Evolutionary conservation across 2,797 vertebrate genomes (phyloP), one percentile per base, ranked within the genome.

Genomic region (Sebastes iracundus): DNA sequence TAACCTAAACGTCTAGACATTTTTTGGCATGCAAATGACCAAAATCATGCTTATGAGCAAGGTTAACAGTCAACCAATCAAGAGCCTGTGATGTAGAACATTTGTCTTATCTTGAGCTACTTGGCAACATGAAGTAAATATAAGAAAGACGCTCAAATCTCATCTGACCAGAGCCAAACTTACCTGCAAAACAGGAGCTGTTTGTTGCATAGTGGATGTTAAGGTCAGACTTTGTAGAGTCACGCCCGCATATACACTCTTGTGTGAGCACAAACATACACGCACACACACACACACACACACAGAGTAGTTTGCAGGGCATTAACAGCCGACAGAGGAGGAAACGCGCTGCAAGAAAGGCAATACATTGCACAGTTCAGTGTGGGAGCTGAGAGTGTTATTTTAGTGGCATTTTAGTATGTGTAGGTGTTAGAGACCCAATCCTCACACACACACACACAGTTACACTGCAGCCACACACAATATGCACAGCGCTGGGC

Each of bases 321-420:
- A 84, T 92, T 83, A 86, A 86, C 83, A 90, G 73, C 75, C 32
- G 77, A 33, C 65, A 73, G 58, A 78, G 32, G 62, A 82, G 84
- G 82, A 85, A 84, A 66, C 5, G 7, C 46, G 8, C 52, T 58
- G 27, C 12, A 72, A 55, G 68, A 71, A 71, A 77, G 33, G 53
- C 52, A 59, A 28, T 38, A 46, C 53, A 30, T 80, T 81, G 73
- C 73, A 67, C 52, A 25, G 23, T 13, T 66, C 32, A 49, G 72
- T 25, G 74, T 86, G 70, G 35, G 87, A 80, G 77, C 59, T 71
- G 27, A 75, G 55, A 67, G 75, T 83, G 79, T 87, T 92, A 80
- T 77, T 92, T 80, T 85, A 83, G 71, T 88, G 86, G 72, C 64
- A 74, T 90, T 89, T 92, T 80, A 90, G 79, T 84, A 77, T 56